These are phyloP conservation scores for Urocyon cinereoargenteus DNA, from an alignment of 2,797 vertebrate genomes.

Conservation along the genomic window DNA sequence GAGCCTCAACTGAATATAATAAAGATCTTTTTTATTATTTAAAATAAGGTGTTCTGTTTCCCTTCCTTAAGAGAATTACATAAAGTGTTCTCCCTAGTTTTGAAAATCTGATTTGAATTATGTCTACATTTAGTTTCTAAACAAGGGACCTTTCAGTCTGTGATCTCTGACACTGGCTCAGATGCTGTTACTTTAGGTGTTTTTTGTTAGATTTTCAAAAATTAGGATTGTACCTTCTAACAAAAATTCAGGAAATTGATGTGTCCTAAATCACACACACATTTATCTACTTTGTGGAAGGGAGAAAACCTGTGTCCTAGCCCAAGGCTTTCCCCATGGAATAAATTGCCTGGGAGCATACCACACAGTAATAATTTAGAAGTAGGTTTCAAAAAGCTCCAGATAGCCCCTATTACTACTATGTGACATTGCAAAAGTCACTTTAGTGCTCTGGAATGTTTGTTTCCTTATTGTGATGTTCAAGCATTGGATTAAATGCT, in stretches of 20 bases:
- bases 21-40: background rate
- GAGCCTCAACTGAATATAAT: background rate
- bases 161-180: conserved; percentile 25
- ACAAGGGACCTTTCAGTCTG: background rate
- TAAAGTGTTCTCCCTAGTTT: background rate
- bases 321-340: background rate
- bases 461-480: background rate
- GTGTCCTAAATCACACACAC: background rate
- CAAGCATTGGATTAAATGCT: background rate
- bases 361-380: background rate
- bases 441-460: background rate
- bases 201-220: background rate
- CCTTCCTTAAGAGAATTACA: conserved; percentile 29
- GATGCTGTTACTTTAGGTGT: background rate
- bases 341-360: background rate
- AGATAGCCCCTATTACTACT: background rate
- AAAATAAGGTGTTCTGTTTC: conserved; percentile 11
- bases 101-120: conserved; percentile 54
- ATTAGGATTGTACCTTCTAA: background rate
- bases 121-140: conserved; percentile 21
- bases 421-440: background rate
- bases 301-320: background rate
- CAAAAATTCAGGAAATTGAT: conserved; percentile 14
- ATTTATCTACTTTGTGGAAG: background rate
- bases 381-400: background rate